phyloP scores from a whole-genome alignment of 1,140 invertebrate species.

The Papilio polytes region DNA sequence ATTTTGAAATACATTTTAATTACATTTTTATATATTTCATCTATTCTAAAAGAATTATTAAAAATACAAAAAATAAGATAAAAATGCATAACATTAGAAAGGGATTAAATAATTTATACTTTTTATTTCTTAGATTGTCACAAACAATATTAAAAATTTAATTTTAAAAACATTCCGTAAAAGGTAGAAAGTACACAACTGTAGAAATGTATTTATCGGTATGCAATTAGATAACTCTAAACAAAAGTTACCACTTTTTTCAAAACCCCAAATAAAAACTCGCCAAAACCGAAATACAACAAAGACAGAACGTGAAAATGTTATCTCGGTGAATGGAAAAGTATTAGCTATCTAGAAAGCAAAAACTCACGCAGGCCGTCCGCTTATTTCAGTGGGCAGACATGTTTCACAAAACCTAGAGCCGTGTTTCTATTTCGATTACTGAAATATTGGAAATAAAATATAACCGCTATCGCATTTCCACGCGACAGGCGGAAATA shows the following conservation, averaged over 20 bases:
- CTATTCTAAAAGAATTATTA: no score
- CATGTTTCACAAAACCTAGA: conserved; percentile 57
- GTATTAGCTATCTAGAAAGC: conserved; percentile 23
- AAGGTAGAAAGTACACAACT: background rate
- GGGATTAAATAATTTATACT: no score
- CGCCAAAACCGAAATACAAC: background rate
- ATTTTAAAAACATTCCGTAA: no score
- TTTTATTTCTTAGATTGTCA: no score
- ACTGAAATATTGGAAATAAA: conserved; percentile 80
- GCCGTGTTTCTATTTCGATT: conserved; percentile 67
- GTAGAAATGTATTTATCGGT: background rate
- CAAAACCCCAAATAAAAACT: background rate
- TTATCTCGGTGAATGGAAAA: conserved; percentile 27
- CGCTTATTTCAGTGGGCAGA: conserved; percentile 40
- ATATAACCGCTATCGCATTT: conserved; percentile 79
- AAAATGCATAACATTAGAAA: no score
- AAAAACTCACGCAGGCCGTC: conserved; percentile 12
- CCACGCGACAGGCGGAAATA: conserved; percentile 79
- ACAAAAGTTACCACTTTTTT: background rate
- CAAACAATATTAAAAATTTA: no score
- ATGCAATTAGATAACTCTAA: background rate
- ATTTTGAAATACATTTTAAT: no score
- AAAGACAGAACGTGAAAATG: conserved; percentile 25
- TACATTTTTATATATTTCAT: no score
- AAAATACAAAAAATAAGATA: no score